phyloP scores from a whole-genome alignment of 2,113 vertebrate genomes.

The Prionailurus viverrinus region DNA sequence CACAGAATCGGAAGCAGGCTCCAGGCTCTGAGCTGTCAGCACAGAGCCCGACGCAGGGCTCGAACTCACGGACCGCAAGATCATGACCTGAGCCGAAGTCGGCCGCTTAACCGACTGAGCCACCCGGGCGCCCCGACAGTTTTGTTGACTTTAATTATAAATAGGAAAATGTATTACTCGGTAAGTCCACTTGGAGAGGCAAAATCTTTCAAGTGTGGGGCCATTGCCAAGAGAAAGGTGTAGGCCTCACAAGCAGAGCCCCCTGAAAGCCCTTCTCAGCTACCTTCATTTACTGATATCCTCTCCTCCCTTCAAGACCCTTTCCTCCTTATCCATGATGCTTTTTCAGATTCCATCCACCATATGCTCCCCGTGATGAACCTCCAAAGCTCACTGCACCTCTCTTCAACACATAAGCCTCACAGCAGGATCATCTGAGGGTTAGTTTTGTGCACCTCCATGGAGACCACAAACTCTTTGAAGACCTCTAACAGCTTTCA shows the following conservation, averaged over 20 bases:
- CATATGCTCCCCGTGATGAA: background rate
- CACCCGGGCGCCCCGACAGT: background rate
- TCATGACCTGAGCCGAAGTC: no score
- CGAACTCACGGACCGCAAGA: no score
- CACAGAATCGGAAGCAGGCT: no score
- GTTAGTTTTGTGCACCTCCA: background rate
- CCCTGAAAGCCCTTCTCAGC: background rate
- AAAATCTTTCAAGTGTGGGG: background rate
- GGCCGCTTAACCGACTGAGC: no score
- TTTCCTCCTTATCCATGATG: background rate
- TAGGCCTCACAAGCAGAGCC: background rate
- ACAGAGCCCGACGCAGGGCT: no score
- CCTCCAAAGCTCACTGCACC: no score
- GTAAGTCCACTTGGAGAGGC: background rate
- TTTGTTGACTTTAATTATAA: conserved; percentile 26
- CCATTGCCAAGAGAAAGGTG: background rate
- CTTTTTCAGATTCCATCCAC: background rate
- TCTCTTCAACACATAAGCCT: background rate
- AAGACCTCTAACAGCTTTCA: background rate
- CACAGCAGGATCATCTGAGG: background rate
- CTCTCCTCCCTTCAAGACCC: background rate
- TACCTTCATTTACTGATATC: background rate
- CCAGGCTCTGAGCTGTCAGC: no score
- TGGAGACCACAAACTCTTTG: background rate
- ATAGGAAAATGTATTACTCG: background rate